Base-by-base conservation (phyloP, 1,140 invertebrate species). In the Drosophila rhopaloa region DNA sequence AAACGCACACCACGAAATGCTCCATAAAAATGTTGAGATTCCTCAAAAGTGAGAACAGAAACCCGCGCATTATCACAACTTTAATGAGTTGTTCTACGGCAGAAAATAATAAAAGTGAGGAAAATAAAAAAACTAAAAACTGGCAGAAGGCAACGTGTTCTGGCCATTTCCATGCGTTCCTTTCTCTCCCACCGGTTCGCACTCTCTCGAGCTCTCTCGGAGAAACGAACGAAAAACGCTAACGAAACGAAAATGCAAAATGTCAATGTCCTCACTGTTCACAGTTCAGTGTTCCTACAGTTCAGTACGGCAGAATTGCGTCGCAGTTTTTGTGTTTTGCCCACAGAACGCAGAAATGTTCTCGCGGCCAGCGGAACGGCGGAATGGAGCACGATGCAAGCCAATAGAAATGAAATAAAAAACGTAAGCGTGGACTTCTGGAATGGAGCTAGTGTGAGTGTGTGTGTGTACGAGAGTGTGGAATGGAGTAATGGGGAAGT, bases 171-270 rank as follows among this genome's bases (percentile, higher is more conserved):
- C 68, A 60, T 27, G 37, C 38, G 46, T 73, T 73, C 48, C 57
- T 11, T 7, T 32, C 63, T 73, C 47, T 53, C 38, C 7, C 56
- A 48, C 35, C 40, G 46, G 38, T 61, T 48, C 24, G 27, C 16
- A 29, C 50, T 62, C 43, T 67, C 46, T 41, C 27, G 14, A 19
- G 37, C 14, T 75, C 60, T 76, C 47, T 27, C 19, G 16, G 35
- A 53, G 74, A 89, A 71, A 82, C 80, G 75, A 75, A 76, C 85
- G 90, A 91, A 91, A 91, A 91, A 73, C 81, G 79, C 76, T 83
- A 90, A 83, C 90, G 85, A 91, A 91, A 90, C 84, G 78, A 91
- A 91, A 91, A 81, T 83, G 89, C 89, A 90, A 91, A 91, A 91
- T 91, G 90, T 91, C 90, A 91, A 91, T 91, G 90, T 91, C 90